Percentiles rank a stretch among this genome's conserved stretches.
Evolutionary conservation across 2,888 invertebrate species (phyloP).

Genomic region (Lysandra bellargus): DNA sequence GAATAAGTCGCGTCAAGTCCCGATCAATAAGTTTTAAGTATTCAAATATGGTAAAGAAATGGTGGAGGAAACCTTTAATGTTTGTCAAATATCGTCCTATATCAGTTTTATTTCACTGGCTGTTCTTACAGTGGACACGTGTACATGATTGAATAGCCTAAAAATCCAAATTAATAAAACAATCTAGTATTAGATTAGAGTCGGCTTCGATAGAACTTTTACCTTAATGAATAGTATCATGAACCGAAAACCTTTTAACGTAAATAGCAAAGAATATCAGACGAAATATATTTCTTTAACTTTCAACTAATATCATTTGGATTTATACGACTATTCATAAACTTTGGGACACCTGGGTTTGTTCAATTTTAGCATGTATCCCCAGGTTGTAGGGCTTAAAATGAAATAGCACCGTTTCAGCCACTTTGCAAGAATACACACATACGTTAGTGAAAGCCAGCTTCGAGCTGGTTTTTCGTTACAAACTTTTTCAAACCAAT

Average conservation of each 20-base stretch:
- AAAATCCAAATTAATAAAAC: neutral
- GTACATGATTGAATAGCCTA: neutral
- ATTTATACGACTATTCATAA: constrained; percentile 26
- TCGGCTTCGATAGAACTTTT: neutral
- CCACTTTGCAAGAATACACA: constrained; percentile 18
- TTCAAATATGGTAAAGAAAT: too few species aligned
- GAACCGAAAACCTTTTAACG: constrained; percentile 20
- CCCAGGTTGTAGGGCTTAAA: neutral
- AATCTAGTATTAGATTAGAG: neutral
- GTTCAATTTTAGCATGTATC: neutral
- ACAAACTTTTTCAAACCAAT: constrained; percentile 28
- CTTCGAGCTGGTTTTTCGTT: constrained; percentile 7
- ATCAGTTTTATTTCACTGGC: too few species aligned
- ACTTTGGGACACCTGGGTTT: constrained; percentile 17
- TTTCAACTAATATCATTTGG: constrained; percentile 28
- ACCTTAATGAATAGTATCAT: constrained; percentile 10
- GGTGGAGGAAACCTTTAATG: too few species aligned
- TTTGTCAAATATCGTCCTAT: too few species aligned
- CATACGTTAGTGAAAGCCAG: constrained; percentile 19
- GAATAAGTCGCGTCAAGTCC: too few species aligned
- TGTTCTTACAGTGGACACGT: neutral
- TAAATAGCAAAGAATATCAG: constrained; percentile 13
- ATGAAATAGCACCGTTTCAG: neutral
- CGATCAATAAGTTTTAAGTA: too few species aligned
- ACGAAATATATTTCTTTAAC: constrained; percentile 23